Base-by-base conservation (phyloP, 1,140 invertebrate genomes). In the Drosophila ogumai region DNA sequence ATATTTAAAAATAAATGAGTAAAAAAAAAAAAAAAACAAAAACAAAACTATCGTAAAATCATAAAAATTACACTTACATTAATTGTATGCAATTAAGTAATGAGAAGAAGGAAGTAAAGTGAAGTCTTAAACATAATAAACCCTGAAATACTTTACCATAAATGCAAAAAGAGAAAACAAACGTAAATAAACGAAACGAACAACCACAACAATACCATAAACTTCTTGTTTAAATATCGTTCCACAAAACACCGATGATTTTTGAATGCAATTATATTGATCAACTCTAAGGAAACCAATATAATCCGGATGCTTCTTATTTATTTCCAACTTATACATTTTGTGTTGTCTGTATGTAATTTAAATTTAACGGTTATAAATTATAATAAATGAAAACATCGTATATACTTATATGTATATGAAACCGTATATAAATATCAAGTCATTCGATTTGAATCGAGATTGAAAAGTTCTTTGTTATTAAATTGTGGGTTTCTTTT, bases 341-440 rank as follows among this genome's bases (percentile, higher is more conserved):
- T 71, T 82, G 82, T 87, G 84, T 87, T 88, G 85, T 88, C 81
- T 82, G 79, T 88, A 87, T 88, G 82, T 88, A 87, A 22, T 80
- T 86, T 82, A 87, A 88, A 82, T 87, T 82, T 82, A 87, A 82
- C 67, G 82, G 80, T 87, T 87, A 80, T 88, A 88, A 88, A 69
- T 69, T 87, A 87, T 82, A 87, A 79, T 66, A 56, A 65, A 74
- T 58, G 58, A 61, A 72, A 72, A 72, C 72, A 79, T 87, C 76
- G 59, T 78, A 78, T 77, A 52, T 78, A 76, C 54, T 81, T 54
- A 87, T 73, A 81, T 76, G 75, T 77, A 81, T 81, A 69, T 67
- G 54, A 49, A 40, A 58, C n/a, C 63, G 65, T 81, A 81, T 65
- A 87, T 73, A 63, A 77, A 57, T 73, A 63, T 79, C 54, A 64